These are phyloP conservation scores for Eristalinus sepulchralis DNA, from an alignment of 2,888 invertebrate genomes.

Conservation along the genomic window DNA sequence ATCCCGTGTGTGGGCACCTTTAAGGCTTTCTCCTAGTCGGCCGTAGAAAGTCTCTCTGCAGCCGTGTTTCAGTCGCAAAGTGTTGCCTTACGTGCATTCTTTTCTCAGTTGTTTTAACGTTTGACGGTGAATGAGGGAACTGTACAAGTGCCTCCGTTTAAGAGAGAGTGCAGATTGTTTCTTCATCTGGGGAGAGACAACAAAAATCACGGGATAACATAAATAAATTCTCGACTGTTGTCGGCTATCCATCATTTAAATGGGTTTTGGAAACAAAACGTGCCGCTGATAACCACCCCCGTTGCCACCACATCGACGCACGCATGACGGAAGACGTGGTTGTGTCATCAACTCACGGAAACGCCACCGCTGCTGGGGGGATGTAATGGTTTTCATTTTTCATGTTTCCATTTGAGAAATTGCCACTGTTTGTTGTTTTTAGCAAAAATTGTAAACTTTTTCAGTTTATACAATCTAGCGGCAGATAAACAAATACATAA, in stretches of 20 bases:
- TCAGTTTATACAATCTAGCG: conserved; percentile 33
- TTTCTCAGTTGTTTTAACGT: conserved; percentile 2
- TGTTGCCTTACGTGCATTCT: conserved; percentile 52
- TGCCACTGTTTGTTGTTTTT: conserved; percentile 43
- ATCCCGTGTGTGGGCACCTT: conserved; percentile 5
- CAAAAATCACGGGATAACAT: conserved; percentile 8
- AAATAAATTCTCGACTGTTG: conserved; percentile 31
- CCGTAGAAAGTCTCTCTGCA: conserved; percentile 61
- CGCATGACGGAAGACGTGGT: neutral
- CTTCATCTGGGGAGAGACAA: conserved; percentile 42
- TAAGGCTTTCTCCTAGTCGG: conserved; percentile 55
- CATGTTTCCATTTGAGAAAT: conserved; percentile 28
- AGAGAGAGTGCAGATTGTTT: neutral
- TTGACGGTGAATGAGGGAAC: neutral
- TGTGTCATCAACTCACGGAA: neutral
- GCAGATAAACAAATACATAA: conserved; percentile 37
- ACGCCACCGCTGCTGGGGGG: neutral
- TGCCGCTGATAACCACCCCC: neutral
- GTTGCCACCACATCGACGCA: neutral
- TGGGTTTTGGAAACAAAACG: neutral
- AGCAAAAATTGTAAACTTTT: conserved; percentile 55
- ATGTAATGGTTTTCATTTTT: conserved; percentile 16
- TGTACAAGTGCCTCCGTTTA: neutral
- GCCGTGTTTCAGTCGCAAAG: conserved; percentile 32
- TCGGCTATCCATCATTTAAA: conserved; percentile 31